These are phyloP conservation scores for Gymnothorax javanicus DNA, from an alignment of 2,797 vertebrate species.

Conservation along the genomic window DNA sequence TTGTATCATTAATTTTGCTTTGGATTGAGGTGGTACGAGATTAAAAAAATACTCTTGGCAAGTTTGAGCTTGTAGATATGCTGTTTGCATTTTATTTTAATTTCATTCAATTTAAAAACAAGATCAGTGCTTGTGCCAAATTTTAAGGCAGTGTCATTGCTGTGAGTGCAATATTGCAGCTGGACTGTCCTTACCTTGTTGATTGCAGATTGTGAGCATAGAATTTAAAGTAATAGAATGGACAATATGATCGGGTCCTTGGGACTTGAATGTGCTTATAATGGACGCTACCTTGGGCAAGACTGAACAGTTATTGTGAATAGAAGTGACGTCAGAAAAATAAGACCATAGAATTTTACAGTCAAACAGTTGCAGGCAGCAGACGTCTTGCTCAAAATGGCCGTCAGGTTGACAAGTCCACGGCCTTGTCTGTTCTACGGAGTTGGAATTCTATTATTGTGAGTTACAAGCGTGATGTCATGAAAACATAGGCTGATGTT, in stretches of 20 bases:
- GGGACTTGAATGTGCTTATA: too few relatives aligned
- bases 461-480: not conserved
- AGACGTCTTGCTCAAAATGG: too few relatives aligned
- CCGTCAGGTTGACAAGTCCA: too few relatives aligned
- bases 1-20: not conserved
- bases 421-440: too few relatives aligned
- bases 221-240: too few relatives aligned
- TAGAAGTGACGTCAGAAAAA: too few relatives aligned
- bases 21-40: not conserved
- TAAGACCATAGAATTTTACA: too few relatives aligned
- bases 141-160: not conserved
- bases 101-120: not conserved
- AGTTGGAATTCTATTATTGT: too few relatives aligned
- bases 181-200: not conserved
- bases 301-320: too few relatives aligned
- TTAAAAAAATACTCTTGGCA: not conserved
- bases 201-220: not conserved
- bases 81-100: not conserved
- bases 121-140: conserved; percentile 4
- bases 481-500: not conserved
- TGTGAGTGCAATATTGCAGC: not conserved
- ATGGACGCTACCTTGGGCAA: too few relatives aligned
- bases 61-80: conserved; percentile 2
- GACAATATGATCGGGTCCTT: too few relatives aligned
- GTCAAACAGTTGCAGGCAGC: too few relatives aligned